Evolutionary conservation across 1,140 invertebrate genomes (phyloP).

Genomic region (Ditylenchus dipsaci): DNA sequence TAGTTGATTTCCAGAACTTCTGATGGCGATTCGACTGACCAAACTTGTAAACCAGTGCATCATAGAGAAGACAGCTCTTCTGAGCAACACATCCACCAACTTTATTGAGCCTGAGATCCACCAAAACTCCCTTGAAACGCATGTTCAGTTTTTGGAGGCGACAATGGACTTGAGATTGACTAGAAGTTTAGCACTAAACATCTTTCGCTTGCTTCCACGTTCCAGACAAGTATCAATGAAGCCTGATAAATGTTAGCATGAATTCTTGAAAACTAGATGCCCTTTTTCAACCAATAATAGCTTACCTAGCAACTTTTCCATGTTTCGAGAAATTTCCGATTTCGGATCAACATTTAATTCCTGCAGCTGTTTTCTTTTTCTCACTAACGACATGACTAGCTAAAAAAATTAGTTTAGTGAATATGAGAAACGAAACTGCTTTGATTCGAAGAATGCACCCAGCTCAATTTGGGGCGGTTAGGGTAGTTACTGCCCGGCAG

Average conservation of each 20-base stretch:
- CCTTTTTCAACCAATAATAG: too few relatives aligned
- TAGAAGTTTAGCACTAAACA: not conserved
- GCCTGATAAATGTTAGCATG: not conserved
- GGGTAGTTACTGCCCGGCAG: too few relatives aligned
- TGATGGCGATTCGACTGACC: slow-evolving; percentile 35
- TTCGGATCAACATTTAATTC: too few relatives aligned
- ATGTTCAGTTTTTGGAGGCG: not conserved
- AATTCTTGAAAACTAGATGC: not conserved
- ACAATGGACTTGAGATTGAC: slow-evolving; percentile 9
- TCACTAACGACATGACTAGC: too few relatives aligned
- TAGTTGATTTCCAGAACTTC: slow-evolving; percentile 23
- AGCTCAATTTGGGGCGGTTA: too few relatives aligned
- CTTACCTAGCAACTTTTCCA: too few relatives aligned
- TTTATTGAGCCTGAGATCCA: slow-evolving; percentile 10
- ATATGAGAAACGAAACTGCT: too few relatives aligned
- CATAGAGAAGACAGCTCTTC: slow-evolving; percentile 15
- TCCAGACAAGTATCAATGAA: slow-evolving; percentile 5
- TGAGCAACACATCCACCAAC: not conserved
- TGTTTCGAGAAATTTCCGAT: too few relatives aligned
- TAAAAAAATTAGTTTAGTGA: too few relatives aligned
- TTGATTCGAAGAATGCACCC: too few relatives aligned
- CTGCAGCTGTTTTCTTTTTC: too few relatives aligned
- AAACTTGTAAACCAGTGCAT: slow-evolving; percentile 30
- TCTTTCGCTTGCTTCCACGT: slow-evolving; percentile 1
- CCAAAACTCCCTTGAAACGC: not conserved